phyloP scores from a whole-genome alignment of 2,888 invertebrate genomes.

The Argyresthia goedartella region DNA sequence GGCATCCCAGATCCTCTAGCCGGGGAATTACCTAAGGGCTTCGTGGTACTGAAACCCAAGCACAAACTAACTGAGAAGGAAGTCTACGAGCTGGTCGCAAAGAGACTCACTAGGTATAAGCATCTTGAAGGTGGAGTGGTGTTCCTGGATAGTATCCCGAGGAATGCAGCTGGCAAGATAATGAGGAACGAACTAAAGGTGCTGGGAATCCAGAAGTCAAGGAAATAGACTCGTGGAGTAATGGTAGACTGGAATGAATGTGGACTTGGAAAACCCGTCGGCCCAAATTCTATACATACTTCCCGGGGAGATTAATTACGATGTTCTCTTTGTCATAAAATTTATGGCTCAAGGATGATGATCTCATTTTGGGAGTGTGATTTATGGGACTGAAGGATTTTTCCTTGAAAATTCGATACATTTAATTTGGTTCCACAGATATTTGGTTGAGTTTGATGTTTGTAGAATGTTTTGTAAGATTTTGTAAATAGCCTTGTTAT shows the following conservation, averaged over 20 bases:
- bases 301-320: no score
- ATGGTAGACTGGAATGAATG: no score
- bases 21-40: conserved; percentile 83
- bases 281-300: no score
- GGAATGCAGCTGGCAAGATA: conserved; percentile 83
- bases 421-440: neutral
- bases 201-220: conserved; percentile 21
- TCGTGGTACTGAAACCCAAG: conserved; percentile 74
- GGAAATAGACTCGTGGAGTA: no score
- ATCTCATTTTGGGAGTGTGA: no score
- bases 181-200: conserved; percentile 77
- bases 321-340: no score
- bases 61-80: conserved; percentile 68
- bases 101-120: conserved; percentile 81
- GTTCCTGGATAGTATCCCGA: conserved; percentile 78
- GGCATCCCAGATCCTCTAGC: conserved; percentile 78
- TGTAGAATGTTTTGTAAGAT: conserved; percentile 1
- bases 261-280: no score
- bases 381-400: no score
- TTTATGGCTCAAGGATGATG: no score
- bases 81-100: conserved; percentile 68
- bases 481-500: conserved; percentile 1
- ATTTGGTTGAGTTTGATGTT: neutral
- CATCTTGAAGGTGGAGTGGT: conserved; percentile 78
- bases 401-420: neutral